Evolutionary conservation across 2,113 vertebrate genomes (phyloP).

Genomic region (Eudorcas thomsonii): DNA sequence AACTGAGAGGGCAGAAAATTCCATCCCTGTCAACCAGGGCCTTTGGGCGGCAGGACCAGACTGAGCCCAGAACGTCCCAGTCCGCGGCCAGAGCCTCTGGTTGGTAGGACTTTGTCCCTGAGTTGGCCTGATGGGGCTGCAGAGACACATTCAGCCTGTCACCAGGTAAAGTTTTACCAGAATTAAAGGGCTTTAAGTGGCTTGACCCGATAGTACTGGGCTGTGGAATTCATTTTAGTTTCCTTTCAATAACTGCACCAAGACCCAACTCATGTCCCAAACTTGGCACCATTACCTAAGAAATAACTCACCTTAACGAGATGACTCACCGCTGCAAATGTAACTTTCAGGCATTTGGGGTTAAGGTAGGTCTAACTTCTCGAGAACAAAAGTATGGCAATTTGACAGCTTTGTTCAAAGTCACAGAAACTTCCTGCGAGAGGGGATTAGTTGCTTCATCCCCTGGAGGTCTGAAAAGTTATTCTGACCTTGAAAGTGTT

Average conservation of each 20-base stretch:
- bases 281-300: background rate
- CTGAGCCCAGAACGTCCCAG: background rate
- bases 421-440: background rate
- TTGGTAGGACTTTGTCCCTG: background rate
- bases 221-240: background rate
- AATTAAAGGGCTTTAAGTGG: background rate
- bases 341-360: background rate
- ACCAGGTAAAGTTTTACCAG: background rate
- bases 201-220: background rate
- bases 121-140: background rate
- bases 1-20: background rate
- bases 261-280: background rate
- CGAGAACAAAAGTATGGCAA: slow-evolving; percentile 4
- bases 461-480: background rate
- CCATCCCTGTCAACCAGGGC: background rate
- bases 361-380: background rate
- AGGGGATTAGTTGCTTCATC: background rate
- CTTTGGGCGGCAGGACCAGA: background rate
- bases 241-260: background rate
- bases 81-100: background rate
- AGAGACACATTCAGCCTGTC: no score
- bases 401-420: background rate
- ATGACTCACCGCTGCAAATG: background rate
- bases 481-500: background rate
- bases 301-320: background rate